Percentiles rank a stretch among this genome's conserved stretches.
phyloP scores from a whole-genome alignment of 2,113 vertebrate genomes.

The Plestiodon gilberti region DNA sequence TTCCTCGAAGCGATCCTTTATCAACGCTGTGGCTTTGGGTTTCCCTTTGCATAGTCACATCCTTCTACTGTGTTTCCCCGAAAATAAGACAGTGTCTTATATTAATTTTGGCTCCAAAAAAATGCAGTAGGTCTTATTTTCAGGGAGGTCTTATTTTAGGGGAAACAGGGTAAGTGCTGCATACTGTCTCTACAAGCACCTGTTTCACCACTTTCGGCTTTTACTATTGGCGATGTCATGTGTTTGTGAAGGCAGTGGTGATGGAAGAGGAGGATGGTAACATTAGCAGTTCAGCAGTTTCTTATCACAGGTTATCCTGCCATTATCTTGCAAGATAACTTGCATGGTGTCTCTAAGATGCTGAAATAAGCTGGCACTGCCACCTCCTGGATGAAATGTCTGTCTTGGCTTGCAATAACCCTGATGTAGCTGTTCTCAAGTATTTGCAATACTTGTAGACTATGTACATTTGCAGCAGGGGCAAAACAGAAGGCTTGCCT shows the following conservation, averaged over 20 bases:
- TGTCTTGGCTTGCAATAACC: neutral
- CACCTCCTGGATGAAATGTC: constrained; percentile 53
- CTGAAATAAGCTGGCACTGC: neutral
- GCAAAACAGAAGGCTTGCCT: neutral
- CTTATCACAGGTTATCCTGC: neutral
- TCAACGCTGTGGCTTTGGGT: constrained; percentile 49
- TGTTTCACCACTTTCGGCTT: neutral
- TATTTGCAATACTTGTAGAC: neutral
- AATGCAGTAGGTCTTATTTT: no score
- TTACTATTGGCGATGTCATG: neutral
- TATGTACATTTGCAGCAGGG: neutral
- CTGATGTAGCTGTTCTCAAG: neutral
- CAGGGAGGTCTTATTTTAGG: no score
- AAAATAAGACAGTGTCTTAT: no score
- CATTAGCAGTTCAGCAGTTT: neutral
- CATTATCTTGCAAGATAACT: neutral
- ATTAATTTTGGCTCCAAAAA: no score
- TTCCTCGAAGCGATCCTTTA: constrained; percentile 61
- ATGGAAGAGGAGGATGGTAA: accelerated
- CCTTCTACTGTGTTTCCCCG: no score
- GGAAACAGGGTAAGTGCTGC: no score
- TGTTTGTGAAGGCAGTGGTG: neutral
- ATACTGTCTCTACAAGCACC: constrained; percentile 9
- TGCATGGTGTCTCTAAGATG: neutral
- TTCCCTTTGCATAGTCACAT: constrained; percentile 26